These are phyloP conservation scores for Catagonus wagneri DNA, from an alignment of 2,113 vertebrate species.

Conservation along the genomic window DNA sequence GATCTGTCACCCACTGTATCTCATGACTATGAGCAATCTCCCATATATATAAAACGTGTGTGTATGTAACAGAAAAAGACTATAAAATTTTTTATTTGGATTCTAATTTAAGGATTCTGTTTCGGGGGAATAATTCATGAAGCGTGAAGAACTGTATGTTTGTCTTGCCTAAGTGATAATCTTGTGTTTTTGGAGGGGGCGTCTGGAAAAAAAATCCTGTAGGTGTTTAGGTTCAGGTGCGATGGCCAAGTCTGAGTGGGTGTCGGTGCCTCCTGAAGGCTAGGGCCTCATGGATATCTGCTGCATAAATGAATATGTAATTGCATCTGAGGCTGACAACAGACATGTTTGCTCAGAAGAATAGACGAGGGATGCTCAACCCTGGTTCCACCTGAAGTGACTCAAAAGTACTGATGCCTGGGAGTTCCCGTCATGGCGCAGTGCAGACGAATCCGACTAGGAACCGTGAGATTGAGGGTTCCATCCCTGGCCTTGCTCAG, in stretches of 20 bases:
- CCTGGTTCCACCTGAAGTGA: background rate
- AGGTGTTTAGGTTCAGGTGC: background rate
- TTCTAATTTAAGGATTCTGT: background rate
- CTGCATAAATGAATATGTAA: background rate
- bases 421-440: no score
- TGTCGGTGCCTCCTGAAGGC: background rate
- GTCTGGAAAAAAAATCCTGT: background rate
- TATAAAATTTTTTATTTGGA: background rate
- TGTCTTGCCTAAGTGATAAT: background rate
- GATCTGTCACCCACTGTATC: background rate
- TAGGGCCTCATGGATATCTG: background rate
- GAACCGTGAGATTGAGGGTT: no score
- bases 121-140: background rate
- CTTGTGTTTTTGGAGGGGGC: background rate
- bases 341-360: background rate
- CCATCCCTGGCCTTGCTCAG: no score
- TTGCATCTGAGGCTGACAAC: background rate
- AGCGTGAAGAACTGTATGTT: background rate
- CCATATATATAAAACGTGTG: background rate
- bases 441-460: no score
- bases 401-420: background rate
- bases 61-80: background rate
- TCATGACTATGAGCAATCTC: background rate
- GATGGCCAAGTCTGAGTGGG: background rate
- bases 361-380: background rate